Conservation (phyloP, 2,888 invertebrate genomes). For the Hirudinaria manillensis region DNA sequence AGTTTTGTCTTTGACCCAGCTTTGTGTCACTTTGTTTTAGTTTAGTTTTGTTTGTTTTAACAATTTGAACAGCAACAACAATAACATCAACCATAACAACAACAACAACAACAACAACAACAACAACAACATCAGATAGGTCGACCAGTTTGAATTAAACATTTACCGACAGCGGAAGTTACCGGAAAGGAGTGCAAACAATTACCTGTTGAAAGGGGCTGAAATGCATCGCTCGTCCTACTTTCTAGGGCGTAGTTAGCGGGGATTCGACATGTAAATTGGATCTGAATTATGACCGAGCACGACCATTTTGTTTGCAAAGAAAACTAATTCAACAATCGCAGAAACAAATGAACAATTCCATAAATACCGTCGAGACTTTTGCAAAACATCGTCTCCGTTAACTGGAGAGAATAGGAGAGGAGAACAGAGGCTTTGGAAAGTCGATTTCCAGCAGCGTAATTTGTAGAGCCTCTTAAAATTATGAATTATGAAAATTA, state of each 20-base stretch:
- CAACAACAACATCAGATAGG: not conserved
- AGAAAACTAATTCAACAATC: not conserved
- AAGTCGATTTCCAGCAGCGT: no score
- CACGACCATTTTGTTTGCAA: constrained; percentile 1
- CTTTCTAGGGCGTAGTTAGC: not conserved
- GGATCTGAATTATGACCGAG: no score
- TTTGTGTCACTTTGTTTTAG: no score
- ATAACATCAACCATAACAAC: not conserved
- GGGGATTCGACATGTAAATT: no score
- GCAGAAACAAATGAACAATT: constrained; percentile 15
- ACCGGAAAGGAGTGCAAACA: not conserved
- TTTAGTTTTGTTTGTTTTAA: no score
- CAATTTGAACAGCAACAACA: not conserved
- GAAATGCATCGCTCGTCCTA: not conserved
- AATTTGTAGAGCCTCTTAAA: no score
- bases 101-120: not conserved
- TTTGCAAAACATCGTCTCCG: not conserved
- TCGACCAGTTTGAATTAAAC: not conserved
- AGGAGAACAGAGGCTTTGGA: not conserved
- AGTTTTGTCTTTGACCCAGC: no score
- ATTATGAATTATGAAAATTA: no score
- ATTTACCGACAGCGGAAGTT: not conserved
- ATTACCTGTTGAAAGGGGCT: not conserved
- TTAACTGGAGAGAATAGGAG: not conserved
- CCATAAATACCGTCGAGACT: not conserved